Evolutionary conservation across 2,113 vertebrate genomes (phyloP).

Genomic region (Phyllopteryx taeniolatus): DNA sequence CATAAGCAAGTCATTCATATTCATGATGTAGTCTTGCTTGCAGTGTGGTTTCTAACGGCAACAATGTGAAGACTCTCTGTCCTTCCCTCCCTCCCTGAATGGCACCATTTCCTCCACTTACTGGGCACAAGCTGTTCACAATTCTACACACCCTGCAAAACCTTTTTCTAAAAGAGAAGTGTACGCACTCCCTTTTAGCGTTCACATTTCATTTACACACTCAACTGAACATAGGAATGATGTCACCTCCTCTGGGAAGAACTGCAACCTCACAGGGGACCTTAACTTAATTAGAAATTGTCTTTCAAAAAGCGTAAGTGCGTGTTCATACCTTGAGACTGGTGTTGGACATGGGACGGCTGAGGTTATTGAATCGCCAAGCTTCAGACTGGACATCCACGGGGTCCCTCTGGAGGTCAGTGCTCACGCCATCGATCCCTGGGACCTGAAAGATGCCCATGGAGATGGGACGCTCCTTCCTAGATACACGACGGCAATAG

Average conservation of each 20-base stretch:
- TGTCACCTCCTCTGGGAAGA: constrained; percentile 48
- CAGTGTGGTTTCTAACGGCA: constrained; percentile 48
- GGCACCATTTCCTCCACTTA: constrained; percentile 57
- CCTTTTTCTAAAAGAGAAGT: constrained; percentile 40
- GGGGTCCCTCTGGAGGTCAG: constrained; percentile 79
- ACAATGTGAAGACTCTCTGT: constrained; percentile 60
- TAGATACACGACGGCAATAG: constrained; percentile 49
- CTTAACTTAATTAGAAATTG: not conserved
- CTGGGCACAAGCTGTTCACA: constrained; percentile 55
- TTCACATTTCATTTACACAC: constrained; percentile 24
- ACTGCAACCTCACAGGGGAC: not conserved
- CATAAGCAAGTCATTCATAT: constrained; percentile 53
- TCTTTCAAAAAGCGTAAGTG: not conserved
- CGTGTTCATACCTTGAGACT: constrained; percentile 85
- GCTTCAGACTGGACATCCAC: constrained; percentile 82
- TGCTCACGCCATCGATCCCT: constrained; percentile 80
- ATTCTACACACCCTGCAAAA: constrained; percentile 59
- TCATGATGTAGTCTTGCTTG: constrained; percentile 40
- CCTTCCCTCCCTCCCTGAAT: constrained; percentile 45
- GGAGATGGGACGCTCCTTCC: constrained; percentile 93
- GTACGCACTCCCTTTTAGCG: constrained; percentile 35
- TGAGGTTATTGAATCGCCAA: constrained; percentile 89
- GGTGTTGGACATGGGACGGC: constrained; percentile 86
- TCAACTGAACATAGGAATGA: constrained; percentile 33
- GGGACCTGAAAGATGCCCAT: constrained; percentile 89